Evolutionary conservation across 2,888 invertebrate species (phyloP).

Genomic region (Sarcophaga rosellei): DNA sequence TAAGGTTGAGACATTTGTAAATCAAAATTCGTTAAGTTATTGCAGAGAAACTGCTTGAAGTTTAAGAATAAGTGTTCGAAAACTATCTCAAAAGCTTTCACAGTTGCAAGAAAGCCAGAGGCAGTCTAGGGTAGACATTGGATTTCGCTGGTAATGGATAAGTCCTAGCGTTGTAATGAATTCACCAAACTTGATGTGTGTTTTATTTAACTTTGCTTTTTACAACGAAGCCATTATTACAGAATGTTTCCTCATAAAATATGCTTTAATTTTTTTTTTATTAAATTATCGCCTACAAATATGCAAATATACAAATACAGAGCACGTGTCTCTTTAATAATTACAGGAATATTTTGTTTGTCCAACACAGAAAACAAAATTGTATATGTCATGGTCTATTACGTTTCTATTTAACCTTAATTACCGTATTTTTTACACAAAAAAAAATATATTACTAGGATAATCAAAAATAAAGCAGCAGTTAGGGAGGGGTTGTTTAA

Average conservation of each 20-base stretch:
- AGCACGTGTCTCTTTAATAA: conserved; percentile 48
- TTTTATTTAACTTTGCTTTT: too few species aligned
- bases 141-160: too few species aligned
- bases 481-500: conserved; percentile 38
- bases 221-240: too few species aligned
- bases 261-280: not conserved
- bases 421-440: not conserved
- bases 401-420: conserved; percentile 28
- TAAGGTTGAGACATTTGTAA: too few species aligned
- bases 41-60: too few species aligned
- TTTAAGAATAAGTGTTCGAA: too few species aligned
- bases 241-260: not conserved
- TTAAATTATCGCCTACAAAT: not conserved
- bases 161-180: too few species aligned
- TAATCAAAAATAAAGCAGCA: conserved; percentile 44
- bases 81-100: too few species aligned
- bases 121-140: too few species aligned
- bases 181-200: too few species aligned
- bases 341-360: conserved; percentile 19
- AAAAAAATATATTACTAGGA: conserved; percentile 20
- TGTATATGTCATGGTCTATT: conserved; percentile 54
- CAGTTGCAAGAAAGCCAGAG: too few species aligned
- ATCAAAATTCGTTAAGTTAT: too few species aligned
- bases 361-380: conserved; percentile 63
- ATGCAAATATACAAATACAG: not conserved